These are phyloP conservation scores for Mantis religiosa DNA, from an alignment of 2,888 invertebrate genomes.

Conservation along the genomic window DNA sequence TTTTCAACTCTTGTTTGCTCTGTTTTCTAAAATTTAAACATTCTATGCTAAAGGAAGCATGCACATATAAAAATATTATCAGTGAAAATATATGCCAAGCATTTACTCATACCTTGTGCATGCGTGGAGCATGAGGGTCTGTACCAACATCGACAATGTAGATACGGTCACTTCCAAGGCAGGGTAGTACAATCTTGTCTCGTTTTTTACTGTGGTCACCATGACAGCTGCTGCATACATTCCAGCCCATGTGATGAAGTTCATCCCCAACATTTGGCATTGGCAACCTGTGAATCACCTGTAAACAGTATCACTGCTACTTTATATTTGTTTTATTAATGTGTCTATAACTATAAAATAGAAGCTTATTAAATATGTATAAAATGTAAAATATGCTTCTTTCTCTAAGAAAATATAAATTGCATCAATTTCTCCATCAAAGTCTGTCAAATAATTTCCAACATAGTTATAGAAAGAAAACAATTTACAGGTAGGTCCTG, in stretches of 20 bases:
- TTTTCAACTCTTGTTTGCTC: too few relatives aligned
- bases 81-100: not conserved
- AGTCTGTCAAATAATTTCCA: too few relatives aligned
- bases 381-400: too few relatives aligned
- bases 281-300: constrained; percentile 84
- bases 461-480: too few relatives aligned
- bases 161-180: constrained; percentile 74
- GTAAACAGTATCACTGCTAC: constrained; percentile 9
- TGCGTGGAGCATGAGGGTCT: constrained; percentile 65
- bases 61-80: too few relatives aligned
- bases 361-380: too few relatives aligned
- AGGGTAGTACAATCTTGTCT: constrained; percentile 78
- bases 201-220: constrained; percentile 54
- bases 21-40: too few relatives aligned
- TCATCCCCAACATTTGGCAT: constrained; percentile 79
- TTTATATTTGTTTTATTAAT: not conserved
- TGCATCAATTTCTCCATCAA: too few relatives aligned
- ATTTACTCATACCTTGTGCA: constrained; percentile 60
- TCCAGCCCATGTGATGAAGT: constrained; percentile 95
- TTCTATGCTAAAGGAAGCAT: too few relatives aligned
- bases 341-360: too few relatives aligned
- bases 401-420: too few relatives aligned
- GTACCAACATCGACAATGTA: constrained; percentile 78
- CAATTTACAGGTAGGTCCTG: too few relatives aligned
- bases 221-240: constrained; percentile 91